Conservation (phyloP, 1,140 invertebrate species). For the Drosophila ambigua region DNA sequence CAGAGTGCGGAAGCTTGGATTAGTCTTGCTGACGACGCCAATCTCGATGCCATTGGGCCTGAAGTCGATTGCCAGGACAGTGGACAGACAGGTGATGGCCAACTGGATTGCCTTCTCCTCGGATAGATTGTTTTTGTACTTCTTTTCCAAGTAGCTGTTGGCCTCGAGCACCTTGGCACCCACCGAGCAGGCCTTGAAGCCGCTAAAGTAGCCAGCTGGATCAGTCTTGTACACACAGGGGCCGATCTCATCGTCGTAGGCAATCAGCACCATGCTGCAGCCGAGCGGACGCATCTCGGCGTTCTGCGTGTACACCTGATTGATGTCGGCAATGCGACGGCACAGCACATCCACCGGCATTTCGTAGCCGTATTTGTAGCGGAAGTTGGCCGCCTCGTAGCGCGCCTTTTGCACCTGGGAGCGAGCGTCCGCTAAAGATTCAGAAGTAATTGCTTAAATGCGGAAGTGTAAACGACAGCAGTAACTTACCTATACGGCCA, state of each 20-base stretch:
- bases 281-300: constrained; percentile 99
- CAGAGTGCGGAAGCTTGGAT: constrained; percentile 93
- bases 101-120: constrained; percentile 95
- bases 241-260: constrained; percentile 95
- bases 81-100: constrained; percentile 97
- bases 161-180: constrained; percentile 98
- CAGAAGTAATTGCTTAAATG: not conserved
- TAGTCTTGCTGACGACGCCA: constrained; percentile 93
- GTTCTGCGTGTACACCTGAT: constrained; percentile 99
- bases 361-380: constrained; percentile 98
- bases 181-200: constrained; percentile 96
- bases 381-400: constrained; percentile 98
- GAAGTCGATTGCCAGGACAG: constrained; percentile 97
- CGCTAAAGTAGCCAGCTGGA: constrained; percentile 99
- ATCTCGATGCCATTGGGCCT: constrained; percentile 98
- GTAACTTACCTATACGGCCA: constrained; percentile 94
- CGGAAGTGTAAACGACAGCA: too few species aligned
- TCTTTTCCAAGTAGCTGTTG: constrained; percentile 99
- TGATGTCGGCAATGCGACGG: constrained; percentile 97
- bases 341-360: constrained; percentile 98
- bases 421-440: constrained; percentile 94
- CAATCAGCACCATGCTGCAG: constrained; percentile 98
- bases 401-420: constrained; percentile 99
- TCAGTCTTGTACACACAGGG: constrained; percentile 98
- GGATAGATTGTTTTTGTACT: constrained; percentile 92